phyloP scores from a whole-genome alignment of 2,888 invertebrate genomes.

The Xanthia togata region DNA sequence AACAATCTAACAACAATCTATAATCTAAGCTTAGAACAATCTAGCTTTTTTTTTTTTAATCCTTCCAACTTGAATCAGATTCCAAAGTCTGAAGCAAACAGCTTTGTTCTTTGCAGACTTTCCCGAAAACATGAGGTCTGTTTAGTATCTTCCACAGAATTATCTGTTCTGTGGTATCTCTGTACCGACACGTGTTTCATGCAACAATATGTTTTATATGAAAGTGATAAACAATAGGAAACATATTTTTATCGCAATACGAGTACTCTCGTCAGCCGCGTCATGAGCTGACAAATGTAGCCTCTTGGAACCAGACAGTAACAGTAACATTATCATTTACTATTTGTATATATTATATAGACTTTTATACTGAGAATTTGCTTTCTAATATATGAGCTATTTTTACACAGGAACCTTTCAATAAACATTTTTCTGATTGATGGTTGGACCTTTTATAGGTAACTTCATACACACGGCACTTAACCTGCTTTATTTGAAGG shows the following conservation, averaged over 20 bases:
- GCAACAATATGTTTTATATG: constrained; percentile 24
- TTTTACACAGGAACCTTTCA: background rate
- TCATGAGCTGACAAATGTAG: constrained; percentile 46
- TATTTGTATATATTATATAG: background rate
- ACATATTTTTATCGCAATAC: constrained; percentile 28
- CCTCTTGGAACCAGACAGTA: constrained; percentile 19
- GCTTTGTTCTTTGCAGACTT: background rate
- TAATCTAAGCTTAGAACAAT: too few species aligned
- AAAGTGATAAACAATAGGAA: constrained; percentile 30
- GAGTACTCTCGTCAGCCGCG: constrained; percentile 46
- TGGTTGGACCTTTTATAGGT: constrained; percentile 26
- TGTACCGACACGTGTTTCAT: constrained; percentile 13
- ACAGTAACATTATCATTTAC: background rate
- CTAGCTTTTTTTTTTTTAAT: too few species aligned
- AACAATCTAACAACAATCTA: too few species aligned
- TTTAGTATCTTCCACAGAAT: too few species aligned
- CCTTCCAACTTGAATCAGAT: too few species aligned
- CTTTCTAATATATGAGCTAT: background rate
- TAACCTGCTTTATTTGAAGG: background rate
- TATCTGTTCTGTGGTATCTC: too few species aligned
- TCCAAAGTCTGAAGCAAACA: too few species aligned
- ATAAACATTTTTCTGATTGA: too few species aligned
- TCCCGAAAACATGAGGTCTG: background rate
- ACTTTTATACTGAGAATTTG: background rate
- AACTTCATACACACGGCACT: constrained; percentile 1